phyloP scores from a whole-genome alignment of 2,797 vertebrate genomes.

The Danio kyathit region DNA sequence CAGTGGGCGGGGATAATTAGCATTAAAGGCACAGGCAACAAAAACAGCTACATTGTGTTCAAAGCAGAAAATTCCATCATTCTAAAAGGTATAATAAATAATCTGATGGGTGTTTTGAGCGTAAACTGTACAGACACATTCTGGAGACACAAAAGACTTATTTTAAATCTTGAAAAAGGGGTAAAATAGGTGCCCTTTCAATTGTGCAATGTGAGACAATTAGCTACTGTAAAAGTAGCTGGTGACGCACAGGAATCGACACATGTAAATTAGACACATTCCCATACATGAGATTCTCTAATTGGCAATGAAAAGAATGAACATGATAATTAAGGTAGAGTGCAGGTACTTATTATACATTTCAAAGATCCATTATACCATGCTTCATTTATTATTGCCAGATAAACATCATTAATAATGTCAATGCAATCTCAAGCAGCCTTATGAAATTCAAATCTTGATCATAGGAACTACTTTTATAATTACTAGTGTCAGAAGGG shows the following conservation, averaged over 20 bases:
- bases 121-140: too few species aligned
- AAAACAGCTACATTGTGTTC: too few species aligned
- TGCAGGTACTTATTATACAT: background rate
- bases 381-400: slow-evolving; percentile 15
- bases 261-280: background rate
- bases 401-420: slow-evolving; percentile 2
- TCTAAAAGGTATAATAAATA: too few species aligned
- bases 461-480: background rate
- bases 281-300: background rate
- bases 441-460: background rate
- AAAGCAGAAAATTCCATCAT: too few species aligned
- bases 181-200: background rate
- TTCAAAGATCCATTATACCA: background rate
- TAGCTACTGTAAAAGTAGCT: background rate
- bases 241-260: background rate
- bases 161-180: too few species aligned
- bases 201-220: background rate
- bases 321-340: background rate
- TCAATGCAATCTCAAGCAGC: slow-evolving; percentile 11
- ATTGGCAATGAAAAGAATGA: background rate
- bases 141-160: too few species aligned
- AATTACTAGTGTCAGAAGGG: background rate
- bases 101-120: too few species aligned
- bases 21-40: too few species aligned
- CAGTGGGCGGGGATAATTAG: too few species aligned